Evolutionary conservation across 2,113 vertebrate genomes (phyloP).

Genomic region (Tachycineta bicolor): DNA sequence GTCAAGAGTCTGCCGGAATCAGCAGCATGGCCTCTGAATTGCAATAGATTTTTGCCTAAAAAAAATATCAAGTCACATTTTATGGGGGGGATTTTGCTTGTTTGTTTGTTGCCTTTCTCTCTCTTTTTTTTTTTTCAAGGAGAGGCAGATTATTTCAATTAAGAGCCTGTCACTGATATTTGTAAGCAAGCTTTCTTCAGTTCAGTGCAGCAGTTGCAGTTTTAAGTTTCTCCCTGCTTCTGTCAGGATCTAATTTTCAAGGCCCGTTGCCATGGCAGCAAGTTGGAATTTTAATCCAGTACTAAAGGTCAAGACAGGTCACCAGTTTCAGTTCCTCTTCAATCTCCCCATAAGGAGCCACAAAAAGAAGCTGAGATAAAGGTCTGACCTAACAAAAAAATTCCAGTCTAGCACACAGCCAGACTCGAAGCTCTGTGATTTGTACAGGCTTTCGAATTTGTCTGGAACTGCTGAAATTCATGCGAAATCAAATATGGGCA

Average conservation of each 20-base stretch:
- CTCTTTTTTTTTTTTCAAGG: background rate
- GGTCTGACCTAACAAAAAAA: slow-evolving; percentile 47
- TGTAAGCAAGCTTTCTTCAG: slow-evolving; percentile 66
- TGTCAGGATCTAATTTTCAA: slow-evolving; percentile 78
- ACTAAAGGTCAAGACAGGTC: slow-evolving; percentile 76
- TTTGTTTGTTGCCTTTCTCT: background rate
- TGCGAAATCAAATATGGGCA: slow-evolving; percentile 32
- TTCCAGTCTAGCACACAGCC: slow-evolving; percentile 40
- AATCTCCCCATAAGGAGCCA: slow-evolving; percentile 66
- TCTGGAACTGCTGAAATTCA: slow-evolving; percentile 44
- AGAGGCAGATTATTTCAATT: slow-evolving; percentile 76
- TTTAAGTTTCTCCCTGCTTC: slow-evolving; percentile 71
- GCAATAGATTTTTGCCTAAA: slow-evolving; percentile 26
- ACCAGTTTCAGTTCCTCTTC: slow-evolving; percentile 73
- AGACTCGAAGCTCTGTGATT: slow-evolving; percentile 32
- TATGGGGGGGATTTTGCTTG: background rate
- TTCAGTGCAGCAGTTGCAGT: slow-evolving; percentile 63
- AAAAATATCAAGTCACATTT: background rate
- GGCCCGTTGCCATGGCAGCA: slow-evolving; percentile 73
- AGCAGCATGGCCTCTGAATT: slow-evolving; percentile 37
- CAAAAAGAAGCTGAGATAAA: slow-evolving; percentile 61
- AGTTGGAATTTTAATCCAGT: slow-evolving; percentile 78
- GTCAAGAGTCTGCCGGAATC: slow-evolving; percentile 23
- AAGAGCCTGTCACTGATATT: slow-evolving; percentile 62
- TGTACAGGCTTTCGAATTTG: slow-evolving; percentile 34